A percentile compares a stretch with the other conserved stretches of the same genome.
Evolutionary conservation across 53 echinoderm and acorn worm genomes (phyloP).

Genomic region (Temnopleurus reevesii): DNA sequence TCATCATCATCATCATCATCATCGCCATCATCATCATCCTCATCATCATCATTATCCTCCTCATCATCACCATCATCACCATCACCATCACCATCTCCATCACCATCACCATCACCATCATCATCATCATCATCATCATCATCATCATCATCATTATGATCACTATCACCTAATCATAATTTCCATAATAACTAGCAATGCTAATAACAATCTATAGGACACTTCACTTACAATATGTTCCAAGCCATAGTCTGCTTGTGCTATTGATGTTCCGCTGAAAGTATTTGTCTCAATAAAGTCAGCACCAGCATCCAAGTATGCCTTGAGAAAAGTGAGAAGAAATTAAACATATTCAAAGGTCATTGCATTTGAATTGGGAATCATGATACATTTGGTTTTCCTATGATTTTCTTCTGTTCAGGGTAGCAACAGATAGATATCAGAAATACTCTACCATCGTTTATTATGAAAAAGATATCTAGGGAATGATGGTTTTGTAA

Average conservation of each 20-base stretch:
- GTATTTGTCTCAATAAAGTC: slow-evolving; percentile 96
- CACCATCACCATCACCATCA: neutral
- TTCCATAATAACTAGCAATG: too few species aligned
- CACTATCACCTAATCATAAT: neutral
- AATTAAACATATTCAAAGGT: too few species aligned
- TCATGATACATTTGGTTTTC: too few species aligned
- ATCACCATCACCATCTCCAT: neutral
- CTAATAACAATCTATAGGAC: neutral
- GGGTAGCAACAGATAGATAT: too few species aligned
- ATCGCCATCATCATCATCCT: neutral
- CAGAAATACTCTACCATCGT: too few species aligned
- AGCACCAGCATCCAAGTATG: slow-evolving; percentile 86
- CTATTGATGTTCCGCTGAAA: slow-evolving; percentile 91
- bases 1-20: neutral
- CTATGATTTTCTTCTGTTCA: too few species aligned
- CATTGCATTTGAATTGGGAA: too few species aligned
- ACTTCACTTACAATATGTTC: slow-evolving; percentile 78
- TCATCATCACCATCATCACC: neutral
- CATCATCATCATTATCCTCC: neutral
- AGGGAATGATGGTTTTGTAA: too few species aligned
- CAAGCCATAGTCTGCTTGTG: slow-evolving; percentile 92
- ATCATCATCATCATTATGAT: neutral
- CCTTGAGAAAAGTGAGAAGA: slow-evolving; percentile 54
- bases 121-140: neutral
- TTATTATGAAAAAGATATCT: too few species aligned